Percentiles rank a stretch among this genome's conserved stretches.
Evolutionary conservation across 2,888 invertebrate species (phyloP).

Genomic region (Incurvaria masculella): DNA sequence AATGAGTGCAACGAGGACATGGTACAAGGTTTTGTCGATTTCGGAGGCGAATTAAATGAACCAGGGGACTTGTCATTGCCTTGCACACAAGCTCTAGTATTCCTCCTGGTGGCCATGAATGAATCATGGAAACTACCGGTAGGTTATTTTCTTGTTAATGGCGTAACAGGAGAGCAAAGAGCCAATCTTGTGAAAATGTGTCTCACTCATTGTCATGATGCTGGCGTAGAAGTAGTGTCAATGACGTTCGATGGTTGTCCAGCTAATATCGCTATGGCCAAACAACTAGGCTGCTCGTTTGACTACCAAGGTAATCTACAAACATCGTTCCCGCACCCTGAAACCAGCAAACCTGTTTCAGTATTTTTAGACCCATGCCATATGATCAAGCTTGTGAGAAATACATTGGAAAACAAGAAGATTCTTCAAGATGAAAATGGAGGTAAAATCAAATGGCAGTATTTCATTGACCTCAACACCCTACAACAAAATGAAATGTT

Average conservation of each 20-base stretch:
- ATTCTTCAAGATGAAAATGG: constrained; percentile 5
- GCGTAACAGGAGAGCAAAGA: constrained; percentile 17
- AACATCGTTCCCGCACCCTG: constrained; percentile 3
- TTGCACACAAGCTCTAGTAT: constrained; percentile 17
- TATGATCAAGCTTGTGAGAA: constrained; percentile 9
- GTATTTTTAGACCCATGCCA: constrained; percentile 8
- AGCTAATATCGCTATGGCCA: constrained; percentile 7
- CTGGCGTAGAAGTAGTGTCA: constrained; percentile 15
- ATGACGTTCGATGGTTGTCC: constrained; percentile 15
- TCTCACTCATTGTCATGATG: constrained; percentile 16
- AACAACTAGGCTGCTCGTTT: constrained; percentile 16
- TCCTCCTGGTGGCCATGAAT: constrained; percentile 19
- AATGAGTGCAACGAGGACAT: constrained; percentile 13
- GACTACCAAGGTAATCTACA: constrained; percentile 12
- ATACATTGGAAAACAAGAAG: constrained; percentile 8
- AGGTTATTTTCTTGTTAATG: constrained; percentile 21
- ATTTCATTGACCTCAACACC: constrained; percentile 8
- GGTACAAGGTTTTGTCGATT: constrained; percentile 2
- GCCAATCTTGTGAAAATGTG: constrained; percentile 13
- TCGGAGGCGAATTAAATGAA: background rate
- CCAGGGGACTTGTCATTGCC: background rate
- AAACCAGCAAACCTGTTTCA: no score
- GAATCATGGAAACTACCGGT: constrained; percentile 22
- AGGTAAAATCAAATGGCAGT: constrained; percentile 10
- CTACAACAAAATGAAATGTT: constrained; percentile 14